These are phyloP conservation scores for Neolamprologus falcicula DNA, from an alignment of 2,113 vertebrate species.

Conservation along the genomic window DNA sequence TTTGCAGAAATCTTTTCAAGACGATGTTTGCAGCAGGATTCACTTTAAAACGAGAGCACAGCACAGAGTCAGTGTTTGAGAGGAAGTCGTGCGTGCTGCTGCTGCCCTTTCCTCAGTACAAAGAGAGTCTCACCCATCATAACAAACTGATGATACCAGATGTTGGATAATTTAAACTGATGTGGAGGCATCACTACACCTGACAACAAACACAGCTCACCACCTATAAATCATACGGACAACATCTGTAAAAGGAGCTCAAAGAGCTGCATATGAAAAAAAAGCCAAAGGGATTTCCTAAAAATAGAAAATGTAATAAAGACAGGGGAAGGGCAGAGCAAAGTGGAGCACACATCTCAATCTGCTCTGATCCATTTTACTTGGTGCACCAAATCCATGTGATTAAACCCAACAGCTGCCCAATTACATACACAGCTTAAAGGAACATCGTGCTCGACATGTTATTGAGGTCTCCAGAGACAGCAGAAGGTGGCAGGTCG, in stretches of 20 bases:
- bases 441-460: neutral
- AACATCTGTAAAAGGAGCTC: neutral
- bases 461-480: neutral
- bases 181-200: neutral
- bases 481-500: neutral
- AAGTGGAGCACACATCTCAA: neutral
- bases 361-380: neutral
- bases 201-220: neutral
- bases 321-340: neutral
- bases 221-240: neutral
- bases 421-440: neutral
- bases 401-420: constrained; percentile 8
- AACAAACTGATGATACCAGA: neutral
- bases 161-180: neutral
- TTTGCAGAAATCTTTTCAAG: neutral
- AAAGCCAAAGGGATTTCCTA: constrained; percentile 13
- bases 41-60: neutral
- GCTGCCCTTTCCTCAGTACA: neutral
- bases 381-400: neutral
- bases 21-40: neutral
- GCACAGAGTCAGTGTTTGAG: neutral
- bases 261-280: neutral
- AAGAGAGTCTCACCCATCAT: neutral
- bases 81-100: neutral
- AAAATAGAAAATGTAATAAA: constrained; percentile 19